Base-by-base conservation (phyloP, 2,113 vertebrate species). In the Cyrtonyx montezumae region DNA sequence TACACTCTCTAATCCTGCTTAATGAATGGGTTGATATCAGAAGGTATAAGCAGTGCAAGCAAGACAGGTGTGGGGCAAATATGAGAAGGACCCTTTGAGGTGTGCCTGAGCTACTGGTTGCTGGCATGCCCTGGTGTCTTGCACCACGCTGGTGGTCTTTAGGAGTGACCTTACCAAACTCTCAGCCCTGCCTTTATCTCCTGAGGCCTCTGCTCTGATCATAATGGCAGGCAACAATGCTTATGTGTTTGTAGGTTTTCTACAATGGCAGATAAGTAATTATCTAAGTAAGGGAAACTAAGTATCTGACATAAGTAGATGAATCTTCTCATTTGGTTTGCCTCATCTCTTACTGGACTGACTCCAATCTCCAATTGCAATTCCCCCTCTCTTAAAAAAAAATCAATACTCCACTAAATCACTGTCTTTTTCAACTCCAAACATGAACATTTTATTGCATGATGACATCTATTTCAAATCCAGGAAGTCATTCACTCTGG, bases 331-430 rank as follows among this genome's bases (percentile, higher is more conserved):
- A 75, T 87, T 85, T 88, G 79, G 87, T 74, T 93, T 95, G 65
- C 91, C 69, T 95, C 90, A 90, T 90, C 66, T 91, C 23, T 75
- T 28, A 37, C 74, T 96, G 95, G 94, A 94, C 69, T 69, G 75
- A 49, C 42, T 94, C 91, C 91, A 95, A 69, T 62, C 16, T 78
- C 51, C 51, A 91, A 48, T 53, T 3, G 12, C 70, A 91, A 94
- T 86, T 93, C 46, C 37, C 3, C 13, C 14, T 53, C 28, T 89
- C 74, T 79, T 88, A 76, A 69, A 83, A 56, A 56, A 90, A 90
- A 90, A 96, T 96, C 95, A 92, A 95, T 96, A 88, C 42, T 55
- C 9, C 34, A 48, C 62, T 94, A 94, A 84, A 90, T 94, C 34
- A 87, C 84, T 87, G 80, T 55, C 56, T 75, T 92, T 87, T 92